Conservation (phyloP, 2,888 invertebrate species). For the Gerris lacustris region DNA sequence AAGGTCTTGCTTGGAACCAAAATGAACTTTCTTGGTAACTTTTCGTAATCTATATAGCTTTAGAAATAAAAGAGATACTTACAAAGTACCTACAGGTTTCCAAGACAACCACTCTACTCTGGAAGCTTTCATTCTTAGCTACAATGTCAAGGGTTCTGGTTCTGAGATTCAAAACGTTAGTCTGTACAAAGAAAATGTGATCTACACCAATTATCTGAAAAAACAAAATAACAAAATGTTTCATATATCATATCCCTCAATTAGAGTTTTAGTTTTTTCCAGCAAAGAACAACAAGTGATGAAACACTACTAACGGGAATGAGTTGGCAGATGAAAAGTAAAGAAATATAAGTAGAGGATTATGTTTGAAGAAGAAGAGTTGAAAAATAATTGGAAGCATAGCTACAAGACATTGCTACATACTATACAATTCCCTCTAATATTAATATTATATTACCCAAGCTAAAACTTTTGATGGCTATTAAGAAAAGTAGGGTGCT, state of each 20-base stretch:
- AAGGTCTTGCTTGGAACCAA: no score
- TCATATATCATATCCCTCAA: no score
- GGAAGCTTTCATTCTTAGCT: slow-evolving; percentile 84
- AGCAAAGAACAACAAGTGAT: background rate
- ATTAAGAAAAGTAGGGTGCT: no score
- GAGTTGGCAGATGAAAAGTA: background rate
- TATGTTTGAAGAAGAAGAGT: no score
- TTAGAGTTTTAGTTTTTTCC: no score
- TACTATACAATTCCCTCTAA: no score
- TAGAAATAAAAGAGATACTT: slow-evolving; percentile 15
- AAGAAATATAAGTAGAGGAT: background rate
- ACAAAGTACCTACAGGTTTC: slow-evolving; percentile 46
- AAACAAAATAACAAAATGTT: slow-evolving; percentile 23
- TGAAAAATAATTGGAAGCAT: no score
- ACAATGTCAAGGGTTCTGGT: slow-evolving; percentile 72
- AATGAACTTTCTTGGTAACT: background rate
- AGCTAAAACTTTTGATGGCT: no score
- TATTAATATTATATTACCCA: no score
- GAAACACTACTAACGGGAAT: background rate
- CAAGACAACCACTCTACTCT: slow-evolving; percentile 65
- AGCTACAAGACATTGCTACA: no score
- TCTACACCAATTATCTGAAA: slow-evolving; percentile 82
- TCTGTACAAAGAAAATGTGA: slow-evolving; percentile 79
- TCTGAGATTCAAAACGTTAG: slow-evolving; percentile 69
- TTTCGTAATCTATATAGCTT: background rate